Evolutionary conservation across 2,113 vertebrate species (phyloP), one percentile per base, ranked within the genome.

Genomic region (Gasterosteus aculeatus): DNA sequence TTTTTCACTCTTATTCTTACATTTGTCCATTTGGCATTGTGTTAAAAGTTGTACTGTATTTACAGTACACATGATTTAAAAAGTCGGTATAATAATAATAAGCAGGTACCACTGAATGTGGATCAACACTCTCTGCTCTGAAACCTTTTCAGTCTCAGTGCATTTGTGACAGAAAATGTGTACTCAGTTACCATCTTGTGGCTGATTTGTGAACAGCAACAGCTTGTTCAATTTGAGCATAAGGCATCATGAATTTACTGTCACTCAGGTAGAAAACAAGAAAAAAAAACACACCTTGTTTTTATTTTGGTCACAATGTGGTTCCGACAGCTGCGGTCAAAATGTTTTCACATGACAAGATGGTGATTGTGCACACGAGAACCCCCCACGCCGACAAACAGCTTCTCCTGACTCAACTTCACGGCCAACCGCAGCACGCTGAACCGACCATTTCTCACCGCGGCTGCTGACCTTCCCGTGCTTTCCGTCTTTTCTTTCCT

Each of bases 111-210:
- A 65, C 62, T 84, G 56, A 78, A 38, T 72, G 16, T 19, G 71
- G 64, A 77, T 78, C 77, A 81, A 65, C 33, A 15, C 53, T 58
- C 29, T 71, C 66, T 49, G 59, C 44, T 83, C 80, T 74, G 11
- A 61, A 58, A 38, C 2, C 26, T 11, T 63, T 62, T 46, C n/a
- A 56, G 53, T 58, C 31, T 53, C 9, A 1, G 31, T 42, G 64
- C 2, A 16, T 66, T 14, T 58, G 49, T 53, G 14, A 63, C 53
- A 62, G 2, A 9, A 11, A 10, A 35, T 44, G 15, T 38, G 75
- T 12, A 19, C 19, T 65, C 75, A 15, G 67, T 67, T 57, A 39
- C 90, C 90, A 88, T 83, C 90, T 89, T 77, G 87, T 91, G 88
- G 86, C 75, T 7, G 16, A 49, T 67, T 35, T 72, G 31, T 76